Conservation (phyloP, 2,888 invertebrate genomes). For the Pristionchus fissidentatus region DNA sequence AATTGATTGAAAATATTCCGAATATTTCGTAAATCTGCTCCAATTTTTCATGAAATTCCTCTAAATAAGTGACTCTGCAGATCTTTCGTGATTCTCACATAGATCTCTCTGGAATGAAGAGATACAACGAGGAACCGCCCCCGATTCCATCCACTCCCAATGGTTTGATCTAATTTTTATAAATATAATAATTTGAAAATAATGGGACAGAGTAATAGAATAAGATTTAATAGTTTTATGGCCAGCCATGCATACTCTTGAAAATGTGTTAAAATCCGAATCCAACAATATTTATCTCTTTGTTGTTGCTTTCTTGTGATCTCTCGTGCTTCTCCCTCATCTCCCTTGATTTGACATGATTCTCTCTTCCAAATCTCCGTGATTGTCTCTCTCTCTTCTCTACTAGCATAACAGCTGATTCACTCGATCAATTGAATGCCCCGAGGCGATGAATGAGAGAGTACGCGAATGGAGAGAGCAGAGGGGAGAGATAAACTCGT, state of each 20-base stretch:
- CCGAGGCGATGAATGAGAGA: slow-evolving; percentile 29
- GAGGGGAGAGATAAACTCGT: neutral
- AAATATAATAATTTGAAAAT: too few species aligned
- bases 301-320: neutral
- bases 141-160: slow-evolving; percentile 39
- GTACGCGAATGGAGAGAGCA: neutral
- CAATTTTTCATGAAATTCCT: too few species aligned
- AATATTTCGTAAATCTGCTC: neutral
- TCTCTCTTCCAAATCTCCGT: neutral
- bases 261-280: too few species aligned
- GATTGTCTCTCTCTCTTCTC: slow-evolving; percentile 21
- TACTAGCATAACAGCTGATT: slow-evolving; percentile 42
- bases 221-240: too few species aligned
- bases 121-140: slow-evolving; percentile 36
- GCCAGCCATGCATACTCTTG: too few species aligned
- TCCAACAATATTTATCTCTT: too few species aligned
- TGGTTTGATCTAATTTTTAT: neutral
- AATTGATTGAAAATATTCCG: neutral
- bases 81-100: slow-evolving; percentile 37
- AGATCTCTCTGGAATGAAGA: neutral
- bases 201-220: too few species aligned
- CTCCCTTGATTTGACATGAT: neutral
- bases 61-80: neutral
- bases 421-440: slow-evolving; percentile 12
- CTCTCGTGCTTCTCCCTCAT: neutral